Conservation (phyloP, 1,140 invertebrate species). For the Mya arenaria region DNA sequence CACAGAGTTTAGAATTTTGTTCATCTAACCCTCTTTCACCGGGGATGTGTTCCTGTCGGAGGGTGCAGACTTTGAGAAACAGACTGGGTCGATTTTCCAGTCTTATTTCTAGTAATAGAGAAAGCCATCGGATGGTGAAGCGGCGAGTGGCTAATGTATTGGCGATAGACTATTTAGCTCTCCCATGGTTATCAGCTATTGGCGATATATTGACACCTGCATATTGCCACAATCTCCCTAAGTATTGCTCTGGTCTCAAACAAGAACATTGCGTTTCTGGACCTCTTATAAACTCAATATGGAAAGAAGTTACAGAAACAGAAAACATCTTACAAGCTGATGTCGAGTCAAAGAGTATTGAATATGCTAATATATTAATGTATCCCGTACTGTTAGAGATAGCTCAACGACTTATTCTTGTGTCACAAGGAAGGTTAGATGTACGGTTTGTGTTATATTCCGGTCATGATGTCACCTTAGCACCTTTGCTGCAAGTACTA, state of each 20-base stretch:
- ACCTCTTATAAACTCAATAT: conserved; percentile 72
- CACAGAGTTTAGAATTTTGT: conserved; percentile 69
- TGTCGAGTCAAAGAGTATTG: conserved; percentile 52
- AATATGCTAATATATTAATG: conserved; percentile 72
- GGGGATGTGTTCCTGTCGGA: conserved; percentile 88
- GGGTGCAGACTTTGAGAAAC: conserved; percentile 55
- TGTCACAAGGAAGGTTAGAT: conserved; percentile 90
- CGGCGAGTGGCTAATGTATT: conserved; percentile 56
- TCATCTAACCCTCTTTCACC: conserved; percentile 73
- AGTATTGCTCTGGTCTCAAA: conserved; percentile 85
- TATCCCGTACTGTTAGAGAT: conserved; percentile 80
- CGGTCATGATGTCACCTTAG: conserved; percentile 94
- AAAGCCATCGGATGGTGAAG: conserved; percentile 15
- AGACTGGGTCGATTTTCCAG: conserved; percentile 61
- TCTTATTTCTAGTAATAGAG: conserved; percentile 56
- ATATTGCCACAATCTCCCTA: conserved; percentile 89
- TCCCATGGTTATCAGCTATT: conserved; percentile 81
- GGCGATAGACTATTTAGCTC: conserved; percentile 26
- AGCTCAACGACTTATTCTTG: conserved; percentile 86
- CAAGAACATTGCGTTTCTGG: conserved; percentile 57
- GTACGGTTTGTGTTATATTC: conserved; percentile 92
- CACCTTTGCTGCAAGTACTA: conserved; percentile 90
- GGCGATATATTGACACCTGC: conserved; percentile 91
- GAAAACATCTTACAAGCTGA: conserved; percentile 67
- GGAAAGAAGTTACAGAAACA: conserved; percentile 73